Conservation (phyloP, 2,113 vertebrate species). For the Lepisosteus osseus region DNA sequence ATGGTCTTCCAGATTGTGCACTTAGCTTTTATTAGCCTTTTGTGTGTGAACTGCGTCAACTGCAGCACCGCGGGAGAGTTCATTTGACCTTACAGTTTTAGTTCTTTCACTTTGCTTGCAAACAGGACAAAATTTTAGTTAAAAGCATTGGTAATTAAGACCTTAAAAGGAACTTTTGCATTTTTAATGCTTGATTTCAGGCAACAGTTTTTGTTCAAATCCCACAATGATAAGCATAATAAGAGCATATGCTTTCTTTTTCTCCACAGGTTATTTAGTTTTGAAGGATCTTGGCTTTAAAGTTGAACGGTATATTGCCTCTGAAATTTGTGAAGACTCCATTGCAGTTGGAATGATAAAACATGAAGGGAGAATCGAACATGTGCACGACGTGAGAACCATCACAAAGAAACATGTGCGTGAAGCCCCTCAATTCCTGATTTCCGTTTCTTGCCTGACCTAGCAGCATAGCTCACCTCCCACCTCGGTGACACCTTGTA, state of each 20-base stretch:
- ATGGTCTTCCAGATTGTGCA: no score
- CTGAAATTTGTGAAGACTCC: constrained; percentile 84
- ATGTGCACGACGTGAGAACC: constrained; percentile 70
- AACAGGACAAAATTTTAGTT: no score
- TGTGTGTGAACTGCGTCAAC: no score
- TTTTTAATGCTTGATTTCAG: no score
- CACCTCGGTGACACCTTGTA: no score
- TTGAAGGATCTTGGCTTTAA: constrained; percentile 88
- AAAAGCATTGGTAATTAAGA: no score
- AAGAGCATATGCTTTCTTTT: not conserved
- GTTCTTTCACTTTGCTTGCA: no score
- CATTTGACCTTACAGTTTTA: not conserved
- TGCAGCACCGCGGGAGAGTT: not conserved
- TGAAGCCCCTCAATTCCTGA: not conserved
- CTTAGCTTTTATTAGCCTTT: no score
- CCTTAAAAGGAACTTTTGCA: no score
- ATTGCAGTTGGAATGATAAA: constrained; percentile 64
- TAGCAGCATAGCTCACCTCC: no score
- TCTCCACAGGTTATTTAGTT: constrained; percentile 75
- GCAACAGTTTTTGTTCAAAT: not conserved
- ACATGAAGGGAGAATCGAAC: constrained; percentile 79
- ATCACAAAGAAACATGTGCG: constrained; percentile 78
- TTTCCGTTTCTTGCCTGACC: no score
- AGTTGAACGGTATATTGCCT: constrained; percentile 84
- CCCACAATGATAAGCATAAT: not conserved